Evolutionary conservation across 2,888 invertebrate species (phyloP), one percentile per base, ranked within the genome.

Genomic region (Melieria picta): DNA sequence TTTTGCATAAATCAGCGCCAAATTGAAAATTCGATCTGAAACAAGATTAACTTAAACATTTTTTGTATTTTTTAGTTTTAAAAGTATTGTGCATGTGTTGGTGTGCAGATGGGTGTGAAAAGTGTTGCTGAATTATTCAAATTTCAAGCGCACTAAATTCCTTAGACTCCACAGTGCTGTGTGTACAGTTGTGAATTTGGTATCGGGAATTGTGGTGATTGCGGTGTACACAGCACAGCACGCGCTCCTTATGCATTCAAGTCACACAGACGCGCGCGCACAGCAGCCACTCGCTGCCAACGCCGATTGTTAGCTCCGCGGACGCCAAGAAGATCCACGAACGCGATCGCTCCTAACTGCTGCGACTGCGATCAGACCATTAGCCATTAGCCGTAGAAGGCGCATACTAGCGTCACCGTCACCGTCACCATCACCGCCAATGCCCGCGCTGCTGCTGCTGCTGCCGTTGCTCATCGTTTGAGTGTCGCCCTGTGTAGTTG

Each of bases 351-450:
- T 42, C 11, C 48, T 42, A 7, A 42, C 4, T 52, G 4, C 52
- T 30, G 4, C 42, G 47, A 11, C 16, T 43, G 46, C 45, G 65
- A 57, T 47, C 57, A 47, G 57, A 56, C 57, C 46, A 66, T 66
- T 57, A 66, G 47, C 47, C 47, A 66, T 57, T 57, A 57, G 65
- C 65, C 57, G 55, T 55, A 52, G 47, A 30, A 43, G 5, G 6
- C 2, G 16, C 46, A 65, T 45, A 56, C 11, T 9, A 50, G 30
- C 30, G 30, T 30, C 30, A 30, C 30, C 3, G 30, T 30, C 30
- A 30, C 30, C 30, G 30, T 30, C 30, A 30, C 30, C 30, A 30
- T 30, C 30, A 30, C 30, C 3, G 30, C 30, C 30, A 30, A 30
- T 30, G 30, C 30, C 30, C 30, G 30, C 30, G 30, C 30, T 30